These are phyloP conservation scores for Larimichthys crocea DNA, from an alignment of 2,113 vertebrate species.

Conservation along the genomic window DNA sequence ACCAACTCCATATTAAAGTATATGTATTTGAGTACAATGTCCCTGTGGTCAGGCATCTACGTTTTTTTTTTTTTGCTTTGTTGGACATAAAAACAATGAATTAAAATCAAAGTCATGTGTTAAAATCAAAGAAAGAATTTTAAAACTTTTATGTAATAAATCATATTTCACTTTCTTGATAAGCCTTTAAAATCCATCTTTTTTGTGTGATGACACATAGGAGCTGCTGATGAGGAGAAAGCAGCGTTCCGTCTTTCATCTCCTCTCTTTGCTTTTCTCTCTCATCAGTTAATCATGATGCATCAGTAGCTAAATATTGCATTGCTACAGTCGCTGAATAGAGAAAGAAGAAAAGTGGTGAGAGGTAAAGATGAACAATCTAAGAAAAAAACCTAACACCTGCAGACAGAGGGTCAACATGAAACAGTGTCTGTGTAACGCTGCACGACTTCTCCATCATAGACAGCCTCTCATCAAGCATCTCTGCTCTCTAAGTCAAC, in stretches of 20 bases:
- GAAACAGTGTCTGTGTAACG: not conserved
- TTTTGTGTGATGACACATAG: not conserved
- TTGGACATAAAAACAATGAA: too few species aligned
- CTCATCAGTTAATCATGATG: not conserved
- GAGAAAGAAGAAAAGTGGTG: not conserved
- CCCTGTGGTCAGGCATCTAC: too few species aligned
- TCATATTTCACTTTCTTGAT: too few species aligned
- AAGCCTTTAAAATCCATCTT: too few species aligned
- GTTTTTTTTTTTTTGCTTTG: too few species aligned
- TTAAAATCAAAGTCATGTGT: too few species aligned
- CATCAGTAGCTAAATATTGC: not conserved
- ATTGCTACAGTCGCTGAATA: not conserved
- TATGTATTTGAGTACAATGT: too few species aligned
- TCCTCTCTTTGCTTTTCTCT: not conserved
- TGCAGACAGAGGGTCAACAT: not conserved
- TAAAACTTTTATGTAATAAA: too few species aligned
- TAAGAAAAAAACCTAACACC: not conserved
- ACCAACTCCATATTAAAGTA: too few species aligned
- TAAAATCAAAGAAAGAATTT: too few species aligned
- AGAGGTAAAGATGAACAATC: not conserved
- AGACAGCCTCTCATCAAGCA: conserved; percentile 41
- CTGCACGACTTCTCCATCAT: conserved; percentile 28
- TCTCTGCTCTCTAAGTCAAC: conserved; percentile 59
- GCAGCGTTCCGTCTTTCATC: not conserved
- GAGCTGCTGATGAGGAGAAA: not conserved